A percentile compares a stretch with the other conserved stretches of the same genome.
Conservation (phyloP, 2,797 vertebrate genomes). For the Alfaro cultratus region DNA sequence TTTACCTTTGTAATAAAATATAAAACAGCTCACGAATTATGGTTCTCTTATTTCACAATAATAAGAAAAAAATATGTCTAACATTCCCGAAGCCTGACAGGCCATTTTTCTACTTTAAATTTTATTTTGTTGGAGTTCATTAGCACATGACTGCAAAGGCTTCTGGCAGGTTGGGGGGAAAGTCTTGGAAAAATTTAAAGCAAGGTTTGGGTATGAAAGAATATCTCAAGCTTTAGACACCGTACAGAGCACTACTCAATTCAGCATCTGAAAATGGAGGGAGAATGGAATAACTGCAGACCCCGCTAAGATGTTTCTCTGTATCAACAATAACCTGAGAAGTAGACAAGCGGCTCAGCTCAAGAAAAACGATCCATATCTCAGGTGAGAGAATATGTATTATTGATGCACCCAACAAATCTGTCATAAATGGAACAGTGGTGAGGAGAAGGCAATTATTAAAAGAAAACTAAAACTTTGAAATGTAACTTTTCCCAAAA, state of each 20-base stretch:
- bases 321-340: background rate
- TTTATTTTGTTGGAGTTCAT: background rate
- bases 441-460: background rate
- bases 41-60: background rate
- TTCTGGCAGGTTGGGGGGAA: background rate
- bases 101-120: background rate
- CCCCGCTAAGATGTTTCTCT: background rate
- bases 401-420: background rate
- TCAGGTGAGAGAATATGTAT: background rate
- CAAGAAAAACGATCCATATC: background rate
- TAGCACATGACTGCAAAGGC: background rate
- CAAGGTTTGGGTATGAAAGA: background rate
- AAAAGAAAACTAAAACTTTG: background rate
- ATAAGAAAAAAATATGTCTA: background rate
- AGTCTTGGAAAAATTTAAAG: background rate
- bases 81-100: background rate
- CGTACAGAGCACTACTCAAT: background rate
- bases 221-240: background rate
- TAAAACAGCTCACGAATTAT: background rate
- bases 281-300: background rate
- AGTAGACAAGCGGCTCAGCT: background rate
- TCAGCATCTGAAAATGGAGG: background rate
- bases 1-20: background rate
- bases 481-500: background rate
- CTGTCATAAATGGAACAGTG: background rate